phyloP scores from a whole-genome alignment of 2,888 invertebrate species.

The Cetonia aurata region DNA sequence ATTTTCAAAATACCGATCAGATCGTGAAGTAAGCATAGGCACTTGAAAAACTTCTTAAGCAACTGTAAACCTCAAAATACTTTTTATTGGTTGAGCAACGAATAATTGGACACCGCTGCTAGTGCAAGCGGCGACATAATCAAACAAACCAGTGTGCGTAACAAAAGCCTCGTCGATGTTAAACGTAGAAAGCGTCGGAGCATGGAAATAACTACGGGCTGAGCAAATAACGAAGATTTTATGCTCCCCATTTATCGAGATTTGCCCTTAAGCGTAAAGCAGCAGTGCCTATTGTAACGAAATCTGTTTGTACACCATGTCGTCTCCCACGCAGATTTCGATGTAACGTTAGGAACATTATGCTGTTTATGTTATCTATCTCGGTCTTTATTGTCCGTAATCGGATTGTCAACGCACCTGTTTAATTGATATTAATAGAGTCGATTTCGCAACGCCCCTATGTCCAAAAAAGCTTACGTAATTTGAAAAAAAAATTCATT shows the following conservation, averaged over 20 bases:
- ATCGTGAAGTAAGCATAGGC: too few relatives aligned
- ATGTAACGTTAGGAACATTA: constrained; percentile 52
- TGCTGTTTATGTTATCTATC: constrained; percentile 30
- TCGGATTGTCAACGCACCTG: constrained; percentile 43
- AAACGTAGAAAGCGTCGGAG: constrained; percentile 49
- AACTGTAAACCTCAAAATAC: constrained; percentile 5
- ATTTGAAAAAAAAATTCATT: neutral
- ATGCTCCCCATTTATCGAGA: constrained; percentile 50
- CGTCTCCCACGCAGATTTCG: constrained; percentile 64
- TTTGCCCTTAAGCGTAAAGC: constrained; percentile 51
- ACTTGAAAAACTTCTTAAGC: constrained; percentile 1
- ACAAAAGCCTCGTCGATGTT: constrained; percentile 43
- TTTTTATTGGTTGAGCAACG: constrained; percentile 14
- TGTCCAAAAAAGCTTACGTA: neutral
- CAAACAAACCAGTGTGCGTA: constrained; percentile 45
- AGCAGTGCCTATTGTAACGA: constrained; percentile 49
- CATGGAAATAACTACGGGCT: constrained; percentile 53
- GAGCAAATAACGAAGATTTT: constrained; percentile 52
- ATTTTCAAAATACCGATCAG: too few relatives aligned
- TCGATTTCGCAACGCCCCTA: too few relatives aligned
- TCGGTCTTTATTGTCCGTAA: constrained; percentile 40
- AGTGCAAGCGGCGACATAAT: constrained; percentile 19
- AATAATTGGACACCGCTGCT: constrained; percentile 32
- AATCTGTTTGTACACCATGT: constrained; percentile 63
- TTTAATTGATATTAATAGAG: constrained; percentile 42